phyloP scores from a whole-genome alignment of 1,140 invertebrate genomes.

The Rhynchophorus ferrugineus region DNA sequence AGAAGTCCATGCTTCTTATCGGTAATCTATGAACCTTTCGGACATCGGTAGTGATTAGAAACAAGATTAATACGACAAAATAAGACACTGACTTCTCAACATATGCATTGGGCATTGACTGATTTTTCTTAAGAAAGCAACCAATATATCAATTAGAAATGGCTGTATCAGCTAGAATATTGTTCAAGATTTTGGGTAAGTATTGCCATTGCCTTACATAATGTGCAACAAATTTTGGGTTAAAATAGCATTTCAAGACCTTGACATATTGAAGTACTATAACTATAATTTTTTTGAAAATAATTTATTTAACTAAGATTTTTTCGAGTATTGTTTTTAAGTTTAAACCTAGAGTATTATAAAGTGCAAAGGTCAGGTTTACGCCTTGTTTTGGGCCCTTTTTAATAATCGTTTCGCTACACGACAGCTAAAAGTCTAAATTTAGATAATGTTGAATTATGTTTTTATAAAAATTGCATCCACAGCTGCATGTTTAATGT shows the following conservation, averaged over 20 bases:
- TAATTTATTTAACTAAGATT: not conserved
- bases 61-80: not conserved
- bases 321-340: not conserved
- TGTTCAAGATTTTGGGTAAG: slow-evolving; percentile 14
- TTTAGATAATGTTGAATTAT: no score
- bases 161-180: slow-evolving; percentile 16
- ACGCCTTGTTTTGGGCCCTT: not conserved
- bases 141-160: not conserved
- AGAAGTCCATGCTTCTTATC: not conserved
- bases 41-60: not conserved
- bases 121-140: not conserved
- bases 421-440: no score
- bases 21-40: not conserved
- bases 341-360: no score
- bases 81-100: not conserved
- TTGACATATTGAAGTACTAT: slow-evolving; percentile 8
- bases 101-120: not conserved
- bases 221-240: slow-evolving; percentile 11
- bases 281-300: not conserved
- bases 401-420: not conserved
- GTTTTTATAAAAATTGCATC: no score
- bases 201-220: slow-evolving; percentile 13
- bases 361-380: not conserved
- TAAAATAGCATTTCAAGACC: slow-evolving; percentile 16
- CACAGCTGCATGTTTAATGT: no score